Percentiles rank a stretch among this genome's conserved stretches.
These are phyloP conservation scores for Macaria notata DNA, from an alignment of 2,888 invertebrate species.

Conservation along the genomic window DNA sequence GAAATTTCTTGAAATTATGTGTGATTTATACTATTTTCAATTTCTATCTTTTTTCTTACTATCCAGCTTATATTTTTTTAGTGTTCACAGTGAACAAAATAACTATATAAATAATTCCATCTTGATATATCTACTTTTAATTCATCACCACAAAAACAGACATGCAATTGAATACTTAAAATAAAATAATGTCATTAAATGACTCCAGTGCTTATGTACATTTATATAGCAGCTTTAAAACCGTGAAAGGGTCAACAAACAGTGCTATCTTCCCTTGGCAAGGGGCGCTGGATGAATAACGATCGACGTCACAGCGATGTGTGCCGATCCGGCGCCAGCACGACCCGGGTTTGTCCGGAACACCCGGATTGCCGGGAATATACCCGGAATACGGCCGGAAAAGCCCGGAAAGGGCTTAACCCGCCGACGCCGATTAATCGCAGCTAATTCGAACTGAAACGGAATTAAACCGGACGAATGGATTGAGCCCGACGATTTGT, in stretches of 20 bases:
- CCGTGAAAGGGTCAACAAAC: slow-evolving; percentile 61
- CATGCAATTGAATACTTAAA: too few relatives aligned
- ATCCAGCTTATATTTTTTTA: too few relatives aligned
- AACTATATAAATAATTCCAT: too few relatives aligned
- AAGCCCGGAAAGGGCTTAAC: slow-evolving; percentile 61
- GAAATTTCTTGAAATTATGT: too few relatives aligned
- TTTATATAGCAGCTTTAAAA: slow-evolving; percentile 33
- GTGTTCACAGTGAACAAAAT: too few relatives aligned
- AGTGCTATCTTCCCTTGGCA: slow-evolving; percentile 61
- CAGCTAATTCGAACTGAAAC: slow-evolving; percentile 78
- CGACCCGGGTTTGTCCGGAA: slow-evolving; percentile 35
- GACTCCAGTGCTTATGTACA: too few relatives aligned
- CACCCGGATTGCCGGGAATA: too few relatives aligned
- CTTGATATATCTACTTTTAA: too few relatives aligned
- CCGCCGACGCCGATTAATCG: slow-evolving; percentile 77
- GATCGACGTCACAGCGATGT: slow-evolving; percentile 78
- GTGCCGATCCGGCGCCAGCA: slow-evolving; percentile 62
- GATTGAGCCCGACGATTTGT: slow-evolving; percentile 80
- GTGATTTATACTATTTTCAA: too few relatives aligned
- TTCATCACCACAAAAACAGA: too few relatives aligned
- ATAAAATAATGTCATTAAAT: too few relatives aligned
- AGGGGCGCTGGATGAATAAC: slow-evolving; percentile 76
- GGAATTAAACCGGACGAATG: slow-evolving; percentile 80
- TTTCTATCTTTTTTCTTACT: too few relatives aligned
- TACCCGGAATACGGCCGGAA: slow-evolving; percentile 17